Base-by-base conservation (phyloP, 2,888 invertebrate genomes). In the Eurois occulta region DNA sequence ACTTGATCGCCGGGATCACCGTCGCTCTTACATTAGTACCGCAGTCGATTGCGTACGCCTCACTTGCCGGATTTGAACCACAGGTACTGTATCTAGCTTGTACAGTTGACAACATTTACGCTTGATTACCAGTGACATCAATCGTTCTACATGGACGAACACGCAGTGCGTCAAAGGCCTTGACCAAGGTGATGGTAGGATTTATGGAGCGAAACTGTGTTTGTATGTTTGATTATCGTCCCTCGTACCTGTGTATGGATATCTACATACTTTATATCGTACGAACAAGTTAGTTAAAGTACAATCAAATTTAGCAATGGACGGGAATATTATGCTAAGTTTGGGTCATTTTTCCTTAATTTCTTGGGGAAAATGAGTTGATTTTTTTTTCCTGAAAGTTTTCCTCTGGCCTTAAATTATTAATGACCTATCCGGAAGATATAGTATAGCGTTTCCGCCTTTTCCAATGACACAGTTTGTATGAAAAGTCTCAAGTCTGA, bases 1-100 rank as follows among this genome's bases (percentile, higher is more conserved):
- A 98, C 93, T 90, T 98, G 67, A 97, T 98, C 81, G 98, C 98
- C 21, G 98, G 98, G 18, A 94, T 98, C 82, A 98, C 98, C 0
- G 97, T 98, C 7, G 98, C 98, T 0, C 96, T 98, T 68, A 98
- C 98, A 2, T 97, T 98, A 74, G 97, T 98, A 87, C 98, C 98
- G 1, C 98, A 98, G 94, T 97, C 98, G 28, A 97, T 98, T 87
- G 98, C 98, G 1, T 98, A 98, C 91, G 98, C 98, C 10, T 97
- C 97, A 35, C 95, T 98, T 52, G 98, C 98, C 21, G 98, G 98
- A 77, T 95, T 98, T 66, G 97, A 97, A 86, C 97, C 98, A 21
- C 98, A 98, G 97, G 98, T 98, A 95, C 78, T 68, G 64, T 81
- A 73, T 78, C 68, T 66, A 75, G 70, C 18, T 72, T 72, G 65